Evolutionary conservation across 2,888 invertebrate species (phyloP), one percentile per base, ranked within the genome.

Genomic region (Apotomis betuletana): DNA sequence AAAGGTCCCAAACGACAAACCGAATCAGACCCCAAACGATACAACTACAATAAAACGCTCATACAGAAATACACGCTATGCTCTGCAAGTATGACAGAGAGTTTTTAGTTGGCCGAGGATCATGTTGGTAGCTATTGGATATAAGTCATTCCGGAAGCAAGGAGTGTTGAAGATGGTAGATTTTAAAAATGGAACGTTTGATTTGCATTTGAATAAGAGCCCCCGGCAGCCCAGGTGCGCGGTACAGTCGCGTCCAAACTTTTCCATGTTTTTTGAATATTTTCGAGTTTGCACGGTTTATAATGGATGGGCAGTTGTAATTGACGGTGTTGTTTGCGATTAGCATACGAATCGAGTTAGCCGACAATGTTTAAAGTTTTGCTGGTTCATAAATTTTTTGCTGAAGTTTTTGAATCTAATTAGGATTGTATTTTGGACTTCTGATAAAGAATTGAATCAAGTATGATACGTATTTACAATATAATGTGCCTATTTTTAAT

Each of bases 191-290:
- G 93, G 93, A 92, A 92, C 93, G 90, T 92, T 93, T 93, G 93
- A 93, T 94, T 94, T 94, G 93, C 93, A 93, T 93, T 93, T 94
- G 93, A 93, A 94, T 93, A 88, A 90, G 90, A 88, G 91, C 91
- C 92, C 91, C 90, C 83, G 90, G 91, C 91, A 90, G 90, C 92
- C 93, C 92, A 92, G 93, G 92, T 92, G 92, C 90, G 79, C 79
- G 81, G 91, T 91, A 92, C 87, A 87, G 86, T 88, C 87, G 81
- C 74, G 78, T 80, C 83, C 80, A 83, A 90, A 89, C 88, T 84
- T 88, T 89, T 90, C 67, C 69, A 77, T 77, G 77, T 80, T 80
- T 79, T 77, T 75, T 67, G 44, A 51, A 54, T 74, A 75, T 65
- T 65, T 69, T 71, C 74, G 74, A 79, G 77, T 78, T 79, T 75